Conservation (phyloP, 2,113 vertebrate species). For the Barnardius zonarius region DNA sequence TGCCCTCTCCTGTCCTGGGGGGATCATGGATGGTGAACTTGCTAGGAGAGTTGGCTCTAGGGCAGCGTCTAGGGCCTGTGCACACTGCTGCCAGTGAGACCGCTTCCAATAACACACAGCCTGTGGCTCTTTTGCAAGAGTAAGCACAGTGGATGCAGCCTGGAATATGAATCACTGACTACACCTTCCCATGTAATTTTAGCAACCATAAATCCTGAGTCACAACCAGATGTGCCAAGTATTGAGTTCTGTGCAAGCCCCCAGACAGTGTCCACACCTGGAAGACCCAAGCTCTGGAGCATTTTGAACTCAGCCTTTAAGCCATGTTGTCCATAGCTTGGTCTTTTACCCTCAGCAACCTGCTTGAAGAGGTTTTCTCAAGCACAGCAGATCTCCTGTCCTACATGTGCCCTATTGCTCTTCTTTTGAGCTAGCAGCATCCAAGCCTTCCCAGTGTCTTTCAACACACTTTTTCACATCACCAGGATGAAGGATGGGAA, state of each 20-base stretch:
- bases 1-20: neutral
- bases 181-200: neutral
- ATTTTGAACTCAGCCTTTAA: neutral
- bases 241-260: neutral
- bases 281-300: neutral
- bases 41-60: neutral
- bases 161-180: neutral
- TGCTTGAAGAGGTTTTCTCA: neutral
- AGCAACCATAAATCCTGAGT: neutral
- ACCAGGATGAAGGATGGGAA: neutral
- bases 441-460: neutral
- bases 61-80: rapidly evolving
- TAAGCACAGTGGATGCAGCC: neutral
- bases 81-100: neutral
- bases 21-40: neutral
- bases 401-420: neutral
- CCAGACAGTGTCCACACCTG: neutral
- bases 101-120: rapidly evolving
- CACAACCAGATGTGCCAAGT: neutral
- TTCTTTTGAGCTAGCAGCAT: neutral
- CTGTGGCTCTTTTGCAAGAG: neutral
- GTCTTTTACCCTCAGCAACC: neutral
- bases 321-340: neutral
- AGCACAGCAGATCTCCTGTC: neutral
- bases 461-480: neutral